Conservation (phyloP, 2,113 vertebrate genomes). For the Lasiurus borealis region DNA sequence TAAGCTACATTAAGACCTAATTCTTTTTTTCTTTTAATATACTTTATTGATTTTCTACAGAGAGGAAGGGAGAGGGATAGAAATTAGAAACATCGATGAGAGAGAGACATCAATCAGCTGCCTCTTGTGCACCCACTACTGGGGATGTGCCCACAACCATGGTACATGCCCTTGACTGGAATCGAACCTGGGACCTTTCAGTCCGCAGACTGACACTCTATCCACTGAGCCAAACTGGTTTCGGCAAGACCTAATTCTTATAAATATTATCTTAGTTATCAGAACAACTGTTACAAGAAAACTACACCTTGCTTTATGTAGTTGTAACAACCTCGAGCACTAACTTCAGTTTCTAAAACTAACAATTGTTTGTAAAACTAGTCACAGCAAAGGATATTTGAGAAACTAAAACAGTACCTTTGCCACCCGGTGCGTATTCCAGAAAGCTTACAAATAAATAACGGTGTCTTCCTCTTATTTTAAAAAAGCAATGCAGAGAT, state of each 20-base stretch:
- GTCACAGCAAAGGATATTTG: conserved; percentile 31
- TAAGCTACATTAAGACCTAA: background rate
- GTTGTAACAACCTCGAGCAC: background rate
- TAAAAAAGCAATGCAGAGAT: background rate
- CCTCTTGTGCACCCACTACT: too few relatives aligned
- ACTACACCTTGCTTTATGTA: background rate
- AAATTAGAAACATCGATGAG: too few relatives aligned
- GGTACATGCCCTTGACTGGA: too few relatives aligned
- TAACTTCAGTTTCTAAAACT: conserved; percentile 45
- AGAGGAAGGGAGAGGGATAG: too few relatives aligned
- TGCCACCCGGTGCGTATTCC: background rate
- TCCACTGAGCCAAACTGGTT: too few relatives aligned
- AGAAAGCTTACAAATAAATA: conserved; percentile 33
- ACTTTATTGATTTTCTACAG: too few relatives aligned
- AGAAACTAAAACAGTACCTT: conserved; percentile 22
- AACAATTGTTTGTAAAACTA: conserved; percentile 20
- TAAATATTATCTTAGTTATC: conserved; percentile 46
- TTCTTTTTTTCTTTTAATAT: too few relatives aligned
- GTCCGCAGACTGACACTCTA: too few relatives aligned
- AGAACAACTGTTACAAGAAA: conserved; percentile 5
- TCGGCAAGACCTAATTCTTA: background rate
- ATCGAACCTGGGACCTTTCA: too few relatives aligned
- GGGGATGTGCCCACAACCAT: too few relatives aligned
- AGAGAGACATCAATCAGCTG: too few relatives aligned
- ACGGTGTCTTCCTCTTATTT: background rate